phyloP scores from a whole-genome alignment of 2,888 invertebrate species.

The Ramazzottius varieornatus region DNA sequence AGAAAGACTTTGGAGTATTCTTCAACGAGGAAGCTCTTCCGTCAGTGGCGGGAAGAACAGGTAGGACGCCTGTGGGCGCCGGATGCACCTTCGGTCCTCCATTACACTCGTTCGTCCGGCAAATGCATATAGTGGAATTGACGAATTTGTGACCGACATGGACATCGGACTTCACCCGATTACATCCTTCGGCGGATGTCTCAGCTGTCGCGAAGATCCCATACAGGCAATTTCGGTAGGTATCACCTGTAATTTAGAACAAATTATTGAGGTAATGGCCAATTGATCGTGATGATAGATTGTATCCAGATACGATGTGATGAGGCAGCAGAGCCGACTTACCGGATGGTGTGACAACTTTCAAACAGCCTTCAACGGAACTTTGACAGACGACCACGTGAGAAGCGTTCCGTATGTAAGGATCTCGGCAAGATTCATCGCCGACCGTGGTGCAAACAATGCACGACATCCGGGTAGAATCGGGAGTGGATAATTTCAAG shows the following conservation, averaged over 20 bases:
- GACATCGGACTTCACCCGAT: neutral
- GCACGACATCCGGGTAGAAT: neutral
- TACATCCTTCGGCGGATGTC: neutral
- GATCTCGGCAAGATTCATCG: neutral
- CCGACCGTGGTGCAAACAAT: neutral
- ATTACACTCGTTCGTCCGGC: neutral
- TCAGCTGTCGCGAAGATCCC: neutral
- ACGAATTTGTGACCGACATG: neutral
- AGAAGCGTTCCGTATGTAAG: neutral
- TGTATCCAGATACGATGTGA: neutral
- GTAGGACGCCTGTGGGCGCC: no score
- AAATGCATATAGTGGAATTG: neutral
- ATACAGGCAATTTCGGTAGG: neutral
- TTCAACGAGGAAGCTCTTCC: no score
- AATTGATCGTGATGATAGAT: neutral
- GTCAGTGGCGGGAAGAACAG: no score
- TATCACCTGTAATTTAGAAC: neutral
- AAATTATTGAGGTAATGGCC: no score
- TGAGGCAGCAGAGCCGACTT: no score
- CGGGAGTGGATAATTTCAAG: neutral
- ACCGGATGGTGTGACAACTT: neutral
- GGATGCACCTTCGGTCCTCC: no score
- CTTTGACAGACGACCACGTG: neutral
- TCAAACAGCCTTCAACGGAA: neutral
- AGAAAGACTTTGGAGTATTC: no score